Conservation (phyloP, 2,113 vertebrate species). For the Pomatorhinus ruficollis region DNA sequence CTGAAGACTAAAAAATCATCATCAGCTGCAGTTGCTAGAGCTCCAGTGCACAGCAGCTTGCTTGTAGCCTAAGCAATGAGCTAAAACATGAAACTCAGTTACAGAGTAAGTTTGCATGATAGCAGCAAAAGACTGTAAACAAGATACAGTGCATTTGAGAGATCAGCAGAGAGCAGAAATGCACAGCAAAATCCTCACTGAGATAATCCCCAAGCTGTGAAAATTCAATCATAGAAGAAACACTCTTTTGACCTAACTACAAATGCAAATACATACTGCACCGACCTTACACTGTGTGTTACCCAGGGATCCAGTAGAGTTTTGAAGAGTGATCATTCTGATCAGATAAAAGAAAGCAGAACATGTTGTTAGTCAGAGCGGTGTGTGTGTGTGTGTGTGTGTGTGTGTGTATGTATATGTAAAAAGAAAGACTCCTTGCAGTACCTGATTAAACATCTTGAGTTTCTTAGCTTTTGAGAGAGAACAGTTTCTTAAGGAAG, state of each 20-base stretch:
- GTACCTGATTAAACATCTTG: not conserved
- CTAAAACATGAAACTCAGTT: not conserved
- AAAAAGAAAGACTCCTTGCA: not conserved
- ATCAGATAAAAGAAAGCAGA: not conserved
- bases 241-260: not conserved
- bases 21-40: not conserved
- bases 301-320: not conserved
- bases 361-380: not conserved
- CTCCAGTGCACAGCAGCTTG: not conserved
- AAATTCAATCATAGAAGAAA: not conserved
- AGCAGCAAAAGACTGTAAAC: not conserved
- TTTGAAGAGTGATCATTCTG: not conserved
- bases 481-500: not conserved
- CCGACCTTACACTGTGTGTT: not conserved
- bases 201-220: not conserved
- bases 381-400: accelerated
- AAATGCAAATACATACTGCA: not conserved
- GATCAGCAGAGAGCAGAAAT: not conserved
- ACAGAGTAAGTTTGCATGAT: not conserved
- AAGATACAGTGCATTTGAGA: not conserved
- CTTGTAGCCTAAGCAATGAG: not conserved
- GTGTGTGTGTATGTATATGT: accelerated
- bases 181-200: not conserved
- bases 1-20: not conserved
- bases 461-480: not conserved